A percentile compares a stretch with the other conserved stretches of the same genome.
These are phyloP conservation scores for Merodon equestris DNA, from an alignment of 2,888 invertebrate species.

Conservation along the genomic window DNA sequence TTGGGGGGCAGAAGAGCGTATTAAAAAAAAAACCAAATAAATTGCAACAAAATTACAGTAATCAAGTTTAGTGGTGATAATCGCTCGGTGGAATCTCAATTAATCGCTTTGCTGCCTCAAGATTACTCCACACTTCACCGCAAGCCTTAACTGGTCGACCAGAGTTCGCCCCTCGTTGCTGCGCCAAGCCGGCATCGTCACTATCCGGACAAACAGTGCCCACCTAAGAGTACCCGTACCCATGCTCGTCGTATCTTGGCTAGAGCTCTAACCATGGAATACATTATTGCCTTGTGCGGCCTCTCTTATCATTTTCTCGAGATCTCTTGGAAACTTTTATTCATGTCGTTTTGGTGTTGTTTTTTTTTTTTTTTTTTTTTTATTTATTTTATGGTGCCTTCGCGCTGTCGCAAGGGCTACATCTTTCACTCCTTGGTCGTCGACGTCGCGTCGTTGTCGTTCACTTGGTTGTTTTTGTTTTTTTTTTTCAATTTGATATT, in stretches of 20 bases:
- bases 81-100: constrained; percentile 70
- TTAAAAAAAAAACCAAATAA: constrained; percentile 64
- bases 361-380: neutral
- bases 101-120: constrained; percentile 69
- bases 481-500: constrained; percentile 4
- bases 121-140: constrained; percentile 59
- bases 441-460: constrained; percentile 32
- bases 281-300: constrained; percentile 67
- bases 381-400: neutral
- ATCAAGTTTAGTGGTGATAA: constrained; percentile 71
- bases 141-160: constrained; percentile 2
- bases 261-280: constrained; percentile 56
- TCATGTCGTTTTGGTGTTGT: constrained; percentile 1
- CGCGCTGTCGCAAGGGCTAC: constrained; percentile 56
- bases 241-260: constrained; percentile 16
- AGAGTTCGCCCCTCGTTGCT: neutral
- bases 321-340: constrained; percentile 45
- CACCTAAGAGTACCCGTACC: neutral
- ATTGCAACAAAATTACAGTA: constrained; percentile 70
- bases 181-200: constrained; percentile 13
- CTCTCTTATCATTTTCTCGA: constrained; percentile 65
- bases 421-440: constrained; percentile 58
- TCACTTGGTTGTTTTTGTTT: constrained; percentile 2
- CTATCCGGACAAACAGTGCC: constrained; percentile 7
- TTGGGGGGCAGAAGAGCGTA: constrained; percentile 13